Base-by-base conservation (phyloP, 2,797 vertebrate species). In the Chaetodon trifasciatus region DNA sequence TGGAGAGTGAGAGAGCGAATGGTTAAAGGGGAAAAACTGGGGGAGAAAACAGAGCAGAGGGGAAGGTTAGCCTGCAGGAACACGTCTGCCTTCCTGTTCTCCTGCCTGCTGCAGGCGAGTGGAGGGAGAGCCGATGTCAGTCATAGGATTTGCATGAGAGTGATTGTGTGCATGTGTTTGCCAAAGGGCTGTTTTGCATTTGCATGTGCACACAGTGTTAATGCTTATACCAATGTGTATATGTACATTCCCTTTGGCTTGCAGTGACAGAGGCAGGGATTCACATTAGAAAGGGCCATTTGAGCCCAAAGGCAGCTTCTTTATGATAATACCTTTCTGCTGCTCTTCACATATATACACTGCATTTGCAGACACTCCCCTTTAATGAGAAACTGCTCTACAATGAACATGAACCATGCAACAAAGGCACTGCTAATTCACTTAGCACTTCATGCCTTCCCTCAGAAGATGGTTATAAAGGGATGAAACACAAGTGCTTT, bases 81-180 rank as follows among this genome's bases (percentile, higher is more conserved):
- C 81, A 91, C 87, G 78, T 80, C 78, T 77, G 73, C 57, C 50
- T 49, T 50, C 52, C 58, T 3, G 67, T 9, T 72, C 69, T 73
- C n/a, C 68, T 66, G 73, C 42, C 23, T 61, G 87, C 79, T 79
- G 69, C 76, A 75, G 56, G 44, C 24, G 15, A 81, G 62, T 13
- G 57, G 21, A 86, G 64, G 35, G 35, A 64, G 69, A 73, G 35
- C 60, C 55, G 44, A 68, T 81, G 82, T 76, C 42, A n/a, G 79
- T 82, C 81, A 76, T 8, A 70, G 49, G 37, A 94, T 95, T 95
- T 95, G 92, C 91, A 94, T 95, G 85, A 60, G 47, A 76, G 82
- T 47, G 76, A 76, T 63, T 21, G 55, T 62, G 63, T 47, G 62
- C 42, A 58, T 84, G 77, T 75, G 42, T 79, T 77, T 1, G 39